These are phyloP conservation scores for Conus canariensis DNA, from an alignment of 2,888 invertebrate genomes.

Conservation along the genomic window DNA sequence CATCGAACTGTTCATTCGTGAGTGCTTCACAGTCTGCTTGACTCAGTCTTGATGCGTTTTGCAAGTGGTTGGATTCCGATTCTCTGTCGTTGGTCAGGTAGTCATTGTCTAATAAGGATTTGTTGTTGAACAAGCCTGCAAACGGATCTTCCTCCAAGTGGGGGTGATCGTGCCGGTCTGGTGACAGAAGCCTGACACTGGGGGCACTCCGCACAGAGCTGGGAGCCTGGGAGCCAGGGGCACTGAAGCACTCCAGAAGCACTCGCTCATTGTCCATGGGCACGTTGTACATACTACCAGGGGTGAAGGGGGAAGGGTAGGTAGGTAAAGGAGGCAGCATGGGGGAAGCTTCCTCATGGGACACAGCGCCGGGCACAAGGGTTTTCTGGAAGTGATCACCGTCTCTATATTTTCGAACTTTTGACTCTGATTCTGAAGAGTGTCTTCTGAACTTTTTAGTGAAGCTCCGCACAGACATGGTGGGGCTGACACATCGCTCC, in stretches of 20 bases:
- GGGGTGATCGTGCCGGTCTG: constrained; percentile 20
- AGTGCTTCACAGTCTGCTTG: neutral
- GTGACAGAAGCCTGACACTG: constrained; percentile 32
- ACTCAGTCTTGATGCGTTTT: neutral
- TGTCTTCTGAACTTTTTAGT: constrained; percentile 3
- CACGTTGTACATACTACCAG: constrained; percentile 37
- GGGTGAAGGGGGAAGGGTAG: constrained; percentile 35
- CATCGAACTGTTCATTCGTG: neutral
- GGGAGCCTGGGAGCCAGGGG: constrained; percentile 39
- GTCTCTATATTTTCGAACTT: neutral
- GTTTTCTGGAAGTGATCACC: neutral
- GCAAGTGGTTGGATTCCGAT: neutral
- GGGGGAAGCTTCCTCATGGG: constrained; percentile 27
- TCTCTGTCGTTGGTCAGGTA: neutral
- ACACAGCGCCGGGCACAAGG: neutral
- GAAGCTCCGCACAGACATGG: neutral
- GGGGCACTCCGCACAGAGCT: constrained; percentile 42
- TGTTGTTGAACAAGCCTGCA: constrained; percentile 23
- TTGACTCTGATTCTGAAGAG: constrained; percentile 17
- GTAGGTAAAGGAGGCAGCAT: constrained; percentile 36
- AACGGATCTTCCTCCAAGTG: constrained; percentile 34
- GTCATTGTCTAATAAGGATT: constrained; percentile 6
- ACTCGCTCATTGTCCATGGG: constrained; percentile 42
- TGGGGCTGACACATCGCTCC: neutral
- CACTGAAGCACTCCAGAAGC: constrained; percentile 40